A percentile compares a stretch with the other conserved stretches of the same genome.
phyloP scores from a whole-genome alignment of 2,888 invertebrate genomes.

The Morinoia aosen region DNA sequence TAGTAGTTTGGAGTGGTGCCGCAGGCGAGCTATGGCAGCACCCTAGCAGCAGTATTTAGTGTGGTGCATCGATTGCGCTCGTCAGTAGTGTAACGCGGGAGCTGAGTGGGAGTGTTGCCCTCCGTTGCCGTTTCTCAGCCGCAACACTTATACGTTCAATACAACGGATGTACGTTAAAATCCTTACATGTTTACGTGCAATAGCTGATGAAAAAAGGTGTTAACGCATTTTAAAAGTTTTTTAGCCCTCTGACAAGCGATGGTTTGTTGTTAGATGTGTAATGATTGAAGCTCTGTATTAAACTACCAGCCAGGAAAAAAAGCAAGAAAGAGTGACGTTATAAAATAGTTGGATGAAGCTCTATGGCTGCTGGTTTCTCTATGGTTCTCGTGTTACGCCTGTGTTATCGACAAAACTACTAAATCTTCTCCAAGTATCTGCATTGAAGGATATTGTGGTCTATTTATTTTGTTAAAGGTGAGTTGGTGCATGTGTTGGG shows the following conservation, averaged over 20 bases:
- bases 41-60: slow-evolving; percentile 52
- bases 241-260: slow-evolving; percentile 19
- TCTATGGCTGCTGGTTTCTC: slow-evolving; percentile 25
- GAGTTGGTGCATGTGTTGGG: slow-evolving; percentile 18
- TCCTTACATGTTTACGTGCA: slow-evolving; percentile 1
- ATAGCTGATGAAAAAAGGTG: neutral
- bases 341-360: slow-evolving; percentile 43
- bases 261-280: slow-evolving; percentile 51
- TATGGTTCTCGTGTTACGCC: neutral
- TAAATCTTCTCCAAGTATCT: neutral
- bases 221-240: slow-evolving; percentile 19
- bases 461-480: slow-evolving; percentile 44
- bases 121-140: slow-evolving; percentile 4
- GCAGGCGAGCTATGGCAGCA: slow-evolving; percentile 46
- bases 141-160: slow-evolving; percentile 38
- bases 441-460: neutral
- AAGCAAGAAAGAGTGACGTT: slow-evolving; percentile 49
- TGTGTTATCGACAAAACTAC: slow-evolving; percentile 36
- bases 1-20: slow-evolving; percentile 31
- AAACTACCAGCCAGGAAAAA: slow-evolving; percentile 41
- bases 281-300: slow-evolving; percentile 49
- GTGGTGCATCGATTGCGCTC: slow-evolving; percentile 52
- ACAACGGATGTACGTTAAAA: neutral
- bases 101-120: slow-evolving; percentile 45
- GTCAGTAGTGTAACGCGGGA: slow-evolving; percentile 48